Conservation (phyloP, 1,140 invertebrate genomes). For the Ridgeia piscesae region DNA sequence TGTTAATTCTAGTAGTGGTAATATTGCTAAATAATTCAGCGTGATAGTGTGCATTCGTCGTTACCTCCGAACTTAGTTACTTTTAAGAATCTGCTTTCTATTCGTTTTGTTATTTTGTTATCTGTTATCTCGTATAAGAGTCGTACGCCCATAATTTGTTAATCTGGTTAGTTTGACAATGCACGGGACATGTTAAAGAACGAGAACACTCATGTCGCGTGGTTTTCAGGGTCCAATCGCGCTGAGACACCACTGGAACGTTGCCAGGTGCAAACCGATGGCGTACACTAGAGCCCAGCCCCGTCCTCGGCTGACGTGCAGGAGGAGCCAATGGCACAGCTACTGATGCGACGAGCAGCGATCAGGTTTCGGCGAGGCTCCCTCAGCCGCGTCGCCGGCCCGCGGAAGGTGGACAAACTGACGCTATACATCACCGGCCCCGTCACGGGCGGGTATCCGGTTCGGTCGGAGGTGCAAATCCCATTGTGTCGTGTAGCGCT, state of each 20-base stretch:
- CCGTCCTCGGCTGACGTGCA: background rate
- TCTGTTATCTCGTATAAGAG: background rate
- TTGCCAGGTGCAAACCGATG: background rate
- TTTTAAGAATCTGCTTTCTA: no score
- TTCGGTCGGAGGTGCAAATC: slow-evolving; percentile 3
- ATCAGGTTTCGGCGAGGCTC: background rate
- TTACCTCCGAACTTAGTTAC: no score
- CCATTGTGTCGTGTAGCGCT: background rate
- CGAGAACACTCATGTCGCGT: background rate
- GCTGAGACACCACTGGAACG: background rate
- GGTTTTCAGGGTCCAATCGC: background rate
- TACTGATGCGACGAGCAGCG: background rate
- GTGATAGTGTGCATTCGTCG: no score
- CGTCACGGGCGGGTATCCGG: background rate
- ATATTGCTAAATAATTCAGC: no score
- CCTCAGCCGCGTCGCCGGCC: background rate
- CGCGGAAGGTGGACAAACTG: background rate
- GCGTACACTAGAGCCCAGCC: background rate
- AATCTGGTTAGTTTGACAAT: background rate
- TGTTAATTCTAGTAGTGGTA: no score
- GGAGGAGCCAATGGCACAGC: background rate
- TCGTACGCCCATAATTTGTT: background rate
- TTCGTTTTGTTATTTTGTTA: no score
- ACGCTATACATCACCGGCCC: background rate
- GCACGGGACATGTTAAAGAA: background rate